A percentile compares a stretch with the other conserved stretches of the same genome.
Evolutionary conservation across 2,888 invertebrate genomes (phyloP).

Genomic region (Pelosia muscerda): DNA sequence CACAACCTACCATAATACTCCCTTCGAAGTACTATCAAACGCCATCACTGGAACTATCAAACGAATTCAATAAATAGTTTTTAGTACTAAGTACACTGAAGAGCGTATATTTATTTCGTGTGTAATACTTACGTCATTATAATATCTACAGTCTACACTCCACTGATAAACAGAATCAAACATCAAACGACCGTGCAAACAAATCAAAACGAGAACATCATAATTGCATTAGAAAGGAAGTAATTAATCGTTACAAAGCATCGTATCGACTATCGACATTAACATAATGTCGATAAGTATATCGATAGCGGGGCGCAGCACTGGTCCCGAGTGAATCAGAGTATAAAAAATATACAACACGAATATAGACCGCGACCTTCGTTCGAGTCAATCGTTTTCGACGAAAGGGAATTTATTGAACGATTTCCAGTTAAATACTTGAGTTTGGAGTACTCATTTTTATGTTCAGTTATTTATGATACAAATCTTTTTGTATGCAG

Average conservation of each 20-base stretch:
- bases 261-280: slow-evolving; percentile 36
- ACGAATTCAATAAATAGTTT: too few species aligned
- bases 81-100: too few species aligned
- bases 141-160: neutral
- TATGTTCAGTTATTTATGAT: neutral
- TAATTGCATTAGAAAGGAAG: slow-evolving; percentile 49
- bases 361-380: slow-evolving; percentile 75
- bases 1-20: too few species aligned
- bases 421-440: slow-evolving; percentile 15
- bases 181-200: slow-evolving; percentile 12
- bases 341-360: slow-evolving; percentile 63
- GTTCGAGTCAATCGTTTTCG: slow-evolving; percentile 60
- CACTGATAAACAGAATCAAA: neutral
- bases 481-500: neutral
- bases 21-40: too few species aligned
- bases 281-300: slow-evolving; percentile 34
- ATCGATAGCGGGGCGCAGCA: slow-evolving; percentile 55
- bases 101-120: neutral
- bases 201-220: slow-evolving; percentile 30
- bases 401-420: slow-evolving; percentile 44
- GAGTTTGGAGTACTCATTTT: neutral
- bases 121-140: neutral
- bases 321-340: slow-evolving; percentile 60
- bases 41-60: too few species aligned
- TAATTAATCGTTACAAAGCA: slow-evolving; percentile 35